A percentile compares a stretch with the other conserved stretches of the same genome.
These are phyloP conservation scores for Henricia sp. DNA, from an alignment of 53 echinoderm and acorn worm species.

Conservation along the genomic window DNA sequence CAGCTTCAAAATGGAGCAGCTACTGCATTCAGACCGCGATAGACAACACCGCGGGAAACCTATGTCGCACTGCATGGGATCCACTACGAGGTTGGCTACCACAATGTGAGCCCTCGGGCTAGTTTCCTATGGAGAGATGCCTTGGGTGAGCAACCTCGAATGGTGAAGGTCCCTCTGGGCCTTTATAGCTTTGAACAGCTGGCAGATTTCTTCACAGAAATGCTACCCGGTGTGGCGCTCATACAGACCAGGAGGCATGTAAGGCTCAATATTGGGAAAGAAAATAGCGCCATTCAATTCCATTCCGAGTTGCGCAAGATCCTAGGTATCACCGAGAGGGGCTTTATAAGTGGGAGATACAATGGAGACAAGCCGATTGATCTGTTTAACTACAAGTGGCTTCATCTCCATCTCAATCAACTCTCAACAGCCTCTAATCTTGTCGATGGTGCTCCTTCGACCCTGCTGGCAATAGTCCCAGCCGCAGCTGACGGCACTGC, in stretches of 20 bases:
- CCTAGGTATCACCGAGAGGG: too few relatives aligned
- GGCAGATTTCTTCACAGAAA: not conserved
- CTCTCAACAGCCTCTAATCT: too few relatives aligned
- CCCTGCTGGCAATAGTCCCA: too few relatives aligned
- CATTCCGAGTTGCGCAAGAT: too few relatives aligned
- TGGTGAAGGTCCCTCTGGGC: not conserved
- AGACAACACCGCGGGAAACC: conserved; percentile 34
- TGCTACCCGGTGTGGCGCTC: conserved; percentile 1
- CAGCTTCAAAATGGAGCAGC: conserved; percentile 32
- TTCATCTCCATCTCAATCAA: too few relatives aligned
- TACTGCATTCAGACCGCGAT: conserved; percentile 1
- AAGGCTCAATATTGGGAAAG: too few relatives aligned
- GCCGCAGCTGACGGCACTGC: too few relatives aligned
- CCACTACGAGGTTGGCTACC: conserved; percentile 51
- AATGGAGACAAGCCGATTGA: too few relatives aligned
- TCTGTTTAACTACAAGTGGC: too few relatives aligned
- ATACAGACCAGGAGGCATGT: not conserved
- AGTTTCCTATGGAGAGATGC: not conserved
- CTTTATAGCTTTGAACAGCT: conserved; percentile 20
- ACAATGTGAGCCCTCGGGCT: conserved; percentile 21
- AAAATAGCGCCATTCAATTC: too few relatives aligned
- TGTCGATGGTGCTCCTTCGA: too few relatives aligned
- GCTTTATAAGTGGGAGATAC: too few relatives aligned
- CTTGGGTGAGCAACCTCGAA: not conserved
- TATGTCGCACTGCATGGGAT: conserved; percentile 32